Conservation (phyloP, 2,113 vertebrate genomes). For the Centropus bengalensis region DNA sequence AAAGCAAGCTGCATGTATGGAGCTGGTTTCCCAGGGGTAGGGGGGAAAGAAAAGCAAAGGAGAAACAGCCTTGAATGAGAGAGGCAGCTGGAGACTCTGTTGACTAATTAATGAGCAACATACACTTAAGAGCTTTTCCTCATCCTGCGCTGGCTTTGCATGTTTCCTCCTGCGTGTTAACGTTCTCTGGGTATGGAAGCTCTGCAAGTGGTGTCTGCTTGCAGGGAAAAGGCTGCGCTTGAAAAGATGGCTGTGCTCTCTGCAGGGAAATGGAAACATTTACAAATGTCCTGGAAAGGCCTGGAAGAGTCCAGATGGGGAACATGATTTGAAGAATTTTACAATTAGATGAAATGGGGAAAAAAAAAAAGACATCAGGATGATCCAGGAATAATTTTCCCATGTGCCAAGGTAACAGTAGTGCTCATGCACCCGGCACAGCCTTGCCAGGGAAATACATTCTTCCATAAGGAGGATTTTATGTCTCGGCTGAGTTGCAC, state of each 20-base stretch:
- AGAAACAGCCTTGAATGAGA: constrained; percentile 62
- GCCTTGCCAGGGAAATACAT: background rate
- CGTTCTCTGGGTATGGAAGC: background rate
- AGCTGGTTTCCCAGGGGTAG: background rate
- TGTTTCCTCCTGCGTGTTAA: constrained; percentile 19
- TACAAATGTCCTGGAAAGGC: constrained; percentile 2
- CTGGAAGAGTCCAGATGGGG: background rate
- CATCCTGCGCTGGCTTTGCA: constrained; percentile 27
- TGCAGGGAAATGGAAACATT: background rate
- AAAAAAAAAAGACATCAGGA: background rate
- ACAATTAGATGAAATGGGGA: background rate
- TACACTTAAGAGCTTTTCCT: constrained; percentile 60
- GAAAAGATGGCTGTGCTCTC: constrained; percentile 25
- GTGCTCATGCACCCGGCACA: background rate
- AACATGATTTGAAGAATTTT: constrained; percentile 11
- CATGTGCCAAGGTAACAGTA: background rate
- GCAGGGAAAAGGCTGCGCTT: constrained; percentile 29
- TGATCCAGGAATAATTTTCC: background rate
- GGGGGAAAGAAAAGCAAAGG: background rate
- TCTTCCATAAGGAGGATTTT: background rate
- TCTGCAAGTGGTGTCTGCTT: constrained; percentile 13
- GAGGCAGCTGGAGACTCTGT: constrained; percentile 63
- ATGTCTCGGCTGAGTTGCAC: background rate
- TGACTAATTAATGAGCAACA: constrained; percentile 70
- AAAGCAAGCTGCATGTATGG: background rate